Percentiles rank a stretch among this genome's conserved stretches.
These are phyloP conservation scores for Apis florea DNA, from an alignment of 1,140 invertebrate species.

Conservation along the genomic window DNA sequence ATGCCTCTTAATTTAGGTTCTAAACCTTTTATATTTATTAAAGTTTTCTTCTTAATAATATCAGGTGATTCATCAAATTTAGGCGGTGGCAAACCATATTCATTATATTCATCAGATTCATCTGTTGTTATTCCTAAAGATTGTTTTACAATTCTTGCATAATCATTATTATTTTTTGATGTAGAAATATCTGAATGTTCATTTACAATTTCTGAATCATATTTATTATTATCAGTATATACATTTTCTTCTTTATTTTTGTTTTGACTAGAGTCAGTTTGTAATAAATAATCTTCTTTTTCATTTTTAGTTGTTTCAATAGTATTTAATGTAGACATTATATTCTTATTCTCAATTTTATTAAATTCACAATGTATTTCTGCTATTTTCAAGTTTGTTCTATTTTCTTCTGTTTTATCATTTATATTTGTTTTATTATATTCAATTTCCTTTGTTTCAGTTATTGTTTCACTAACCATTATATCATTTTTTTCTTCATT, in stretches of 20 bases:
- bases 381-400: background rate
- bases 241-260: background rate
- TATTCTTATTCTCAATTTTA: background rate
- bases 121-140: background rate
- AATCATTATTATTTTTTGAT: background rate
- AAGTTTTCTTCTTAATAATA: constrained; percentile 47
- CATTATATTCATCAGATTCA: constrained; percentile 20
- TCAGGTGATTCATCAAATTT: constrained; percentile 42
- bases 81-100: constrained; percentile 51
- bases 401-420: background rate
- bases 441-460: constrained; percentile 1
- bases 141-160: constrained; percentile 15
- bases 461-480: constrained; percentile 16
- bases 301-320: background rate
- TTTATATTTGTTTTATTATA: background rate
- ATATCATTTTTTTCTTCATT: background rate
- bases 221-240: background rate
- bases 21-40: constrained; percentile 56
- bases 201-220: background rate
- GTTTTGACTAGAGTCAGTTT: background rate
- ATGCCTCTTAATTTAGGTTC: constrained; percentile 81
- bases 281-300: background rate
- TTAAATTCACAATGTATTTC: background rate
- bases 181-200: background rate
- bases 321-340: background rate